Percentiles rank a stretch among this genome's conserved stretches.
These are phyloP conservation scores for Nesoenas mayeri DNA, from an alignment of 2,113 vertebrate genomes.

Conservation along the genomic window DNA sequence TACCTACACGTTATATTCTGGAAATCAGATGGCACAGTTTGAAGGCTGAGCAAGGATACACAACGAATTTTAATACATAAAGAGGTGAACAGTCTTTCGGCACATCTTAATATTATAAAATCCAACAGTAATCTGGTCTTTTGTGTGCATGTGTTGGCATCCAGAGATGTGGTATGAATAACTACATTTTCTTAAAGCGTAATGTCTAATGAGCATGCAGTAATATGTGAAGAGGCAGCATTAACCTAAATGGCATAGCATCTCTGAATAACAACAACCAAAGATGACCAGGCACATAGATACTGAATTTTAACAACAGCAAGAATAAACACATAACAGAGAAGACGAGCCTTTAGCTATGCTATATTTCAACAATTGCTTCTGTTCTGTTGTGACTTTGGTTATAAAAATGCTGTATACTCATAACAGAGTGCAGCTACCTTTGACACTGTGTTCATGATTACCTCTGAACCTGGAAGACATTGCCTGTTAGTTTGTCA, in stretches of 20 bases:
- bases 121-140: neutral
- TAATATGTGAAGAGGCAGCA: neutral
- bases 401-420: neutral
- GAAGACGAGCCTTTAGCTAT: neutral
- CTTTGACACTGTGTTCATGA: neutral
- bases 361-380: neutral
- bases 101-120: neutral
- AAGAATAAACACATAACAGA: neutral
- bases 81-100: neutral
- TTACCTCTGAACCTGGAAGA: neutral
- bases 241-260: neutral
- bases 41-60: neutral
- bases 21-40: neutral
- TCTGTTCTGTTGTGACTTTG: neutral
- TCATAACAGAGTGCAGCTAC: neutral
- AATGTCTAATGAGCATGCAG: neutral
- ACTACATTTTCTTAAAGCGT: neutral
- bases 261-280: neutral
- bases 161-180: neutral
- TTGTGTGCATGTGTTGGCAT: accelerated
- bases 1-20: neutral
- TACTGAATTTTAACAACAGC: neutral
- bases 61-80: neutral
- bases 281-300: neutral
- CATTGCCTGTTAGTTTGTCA: neutral